Conservation (phyloP, 2,113 vertebrate genomes). For the Lepisosteus osseus region DNA sequence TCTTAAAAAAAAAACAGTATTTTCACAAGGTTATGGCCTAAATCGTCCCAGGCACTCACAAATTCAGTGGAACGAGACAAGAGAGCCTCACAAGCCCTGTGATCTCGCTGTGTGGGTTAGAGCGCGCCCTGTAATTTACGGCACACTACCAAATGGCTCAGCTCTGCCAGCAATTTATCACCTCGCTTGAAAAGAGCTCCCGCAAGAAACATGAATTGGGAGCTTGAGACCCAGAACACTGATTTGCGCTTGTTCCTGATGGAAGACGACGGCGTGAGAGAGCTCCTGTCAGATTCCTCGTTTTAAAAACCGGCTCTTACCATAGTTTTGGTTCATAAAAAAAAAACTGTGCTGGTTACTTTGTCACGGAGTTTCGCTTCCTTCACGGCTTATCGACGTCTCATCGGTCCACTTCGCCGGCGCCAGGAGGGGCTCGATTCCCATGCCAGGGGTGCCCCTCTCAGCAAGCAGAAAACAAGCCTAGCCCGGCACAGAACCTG, state of each 20-base stretch:
- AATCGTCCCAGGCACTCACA: neutral
- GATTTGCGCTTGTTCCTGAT: neutral
- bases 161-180: neutral
- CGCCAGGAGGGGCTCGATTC: too few relatives aligned
- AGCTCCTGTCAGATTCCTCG: neutral
- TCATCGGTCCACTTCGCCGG: neutral
- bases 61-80: neutral
- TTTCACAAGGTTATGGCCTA: too few relatives aligned
- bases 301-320: neutral
- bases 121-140: neutral
- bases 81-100: neutral
- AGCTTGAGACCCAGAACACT: neutral
- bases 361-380: neutral
- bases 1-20: too few relatives aligned
- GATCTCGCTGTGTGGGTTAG: neutral
- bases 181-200: neutral
- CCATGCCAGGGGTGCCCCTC: too few relatives aligned
- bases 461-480: too few relatives aligned
- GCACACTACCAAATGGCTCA: neutral
- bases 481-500: too few relatives aligned
- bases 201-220: neutral
- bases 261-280: neutral
- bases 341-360: neutral
- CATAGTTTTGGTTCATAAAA: neutral
- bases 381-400: neutral